These are phyloP conservation scores for Adelphocoris suturalis DNA, from an alignment of 2,888 invertebrate genomes.

Conservation along the genomic window DNA sequence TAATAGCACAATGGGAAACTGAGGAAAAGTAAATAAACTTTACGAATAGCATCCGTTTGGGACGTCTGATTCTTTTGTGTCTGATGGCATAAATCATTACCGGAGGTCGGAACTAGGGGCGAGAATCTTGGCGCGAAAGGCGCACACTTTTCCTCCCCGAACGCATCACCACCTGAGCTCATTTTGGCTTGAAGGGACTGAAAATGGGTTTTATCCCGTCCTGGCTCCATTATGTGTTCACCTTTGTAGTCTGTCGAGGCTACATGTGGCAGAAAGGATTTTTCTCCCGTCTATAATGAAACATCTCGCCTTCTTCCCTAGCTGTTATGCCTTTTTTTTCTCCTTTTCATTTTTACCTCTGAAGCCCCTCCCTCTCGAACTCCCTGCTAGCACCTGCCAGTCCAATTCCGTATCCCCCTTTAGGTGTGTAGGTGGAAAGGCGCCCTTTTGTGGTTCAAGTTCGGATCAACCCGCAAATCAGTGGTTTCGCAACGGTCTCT, in stretches of 20 bases:
- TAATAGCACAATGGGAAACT: conserved; percentile 17
- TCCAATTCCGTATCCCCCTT: conserved; percentile 28
- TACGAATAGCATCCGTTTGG: conserved; percentile 36
- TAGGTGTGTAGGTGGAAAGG: not conserved
- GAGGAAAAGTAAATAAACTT: conserved; percentile 40
- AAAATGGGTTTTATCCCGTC: conserved; percentile 38
- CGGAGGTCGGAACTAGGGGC: not conserved
- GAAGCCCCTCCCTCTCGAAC: not conserved
- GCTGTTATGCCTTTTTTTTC: not conserved
- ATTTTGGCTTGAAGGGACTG: conserved; percentile 18
- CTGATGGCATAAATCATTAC: conserved; percentile 49
- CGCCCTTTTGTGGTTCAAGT: not conserved
- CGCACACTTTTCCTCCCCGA: not conserved
- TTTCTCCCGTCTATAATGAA: conserved; percentile 25
- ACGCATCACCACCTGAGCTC: conserved; percentile 44
- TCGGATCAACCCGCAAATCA: not conserved
- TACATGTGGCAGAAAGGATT: conserved; percentile 35
- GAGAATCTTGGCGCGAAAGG: conserved; percentile 32
- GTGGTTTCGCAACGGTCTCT: not conserved
- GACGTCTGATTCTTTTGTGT: conserved; percentile 39
- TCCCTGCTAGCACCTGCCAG: conserved; percentile 15
- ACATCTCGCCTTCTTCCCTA: conserved; percentile 22
- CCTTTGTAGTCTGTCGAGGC: conserved; percentile 50
- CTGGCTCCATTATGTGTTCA: conserved; percentile 50
- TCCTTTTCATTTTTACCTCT: not conserved